Evolutionary conservation across 2,888 invertebrate genomes (phyloP).

Genomic region (Hypomecis atomaria): DNA sequence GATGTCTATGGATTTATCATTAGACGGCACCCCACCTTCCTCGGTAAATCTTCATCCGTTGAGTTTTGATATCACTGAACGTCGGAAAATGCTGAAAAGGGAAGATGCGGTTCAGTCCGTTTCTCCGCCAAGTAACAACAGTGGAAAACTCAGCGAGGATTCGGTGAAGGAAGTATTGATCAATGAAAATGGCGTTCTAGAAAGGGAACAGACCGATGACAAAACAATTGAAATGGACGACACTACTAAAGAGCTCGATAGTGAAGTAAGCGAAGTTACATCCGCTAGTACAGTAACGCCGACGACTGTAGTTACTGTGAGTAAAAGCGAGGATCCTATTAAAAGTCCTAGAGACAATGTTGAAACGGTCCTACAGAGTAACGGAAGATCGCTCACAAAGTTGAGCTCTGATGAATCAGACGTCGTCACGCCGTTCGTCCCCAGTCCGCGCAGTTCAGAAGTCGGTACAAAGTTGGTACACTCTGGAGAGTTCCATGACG

Average conservation of each 20-base stretch:
- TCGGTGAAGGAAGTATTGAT: constrained; percentile 64
- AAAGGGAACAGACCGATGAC: constrained; percentile 33
- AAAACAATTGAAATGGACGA: constrained; percentile 33
- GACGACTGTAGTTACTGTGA: constrained; percentile 43
- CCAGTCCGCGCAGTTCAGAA: constrained; percentile 43
- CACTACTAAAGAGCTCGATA: constrained; percentile 25
- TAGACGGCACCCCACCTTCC: constrained; percentile 74
- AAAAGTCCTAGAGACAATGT: constrained; percentile 44
- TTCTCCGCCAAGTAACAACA: constrained; percentile 78
- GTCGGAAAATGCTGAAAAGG: constrained; percentile 76
- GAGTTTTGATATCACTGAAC: constrained; percentile 73
- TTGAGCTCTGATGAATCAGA: constrained; percentile 71
- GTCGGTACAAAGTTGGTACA: constrained; percentile 64
- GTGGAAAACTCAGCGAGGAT: constrained; percentile 78
- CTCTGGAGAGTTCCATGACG: constrained; percentile 84
- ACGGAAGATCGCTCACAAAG: constrained; percentile 46
- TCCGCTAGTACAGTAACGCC: constrained; percentile 51
- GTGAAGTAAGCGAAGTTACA: constrained; percentile 47
- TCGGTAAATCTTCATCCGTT: constrained; percentile 74
- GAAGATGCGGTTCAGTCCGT: constrained; percentile 82
- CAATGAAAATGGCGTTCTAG: constrained; percentile 44
- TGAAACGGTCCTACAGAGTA: constrained; percentile 35
- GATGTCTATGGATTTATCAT: constrained; percentile 73
- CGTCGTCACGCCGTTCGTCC: constrained; percentile 66
- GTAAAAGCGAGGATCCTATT: constrained; percentile 42